Conservation (phyloP, 2,113 vertebrate species). For the Lophochroa leadbeateri region DNA sequence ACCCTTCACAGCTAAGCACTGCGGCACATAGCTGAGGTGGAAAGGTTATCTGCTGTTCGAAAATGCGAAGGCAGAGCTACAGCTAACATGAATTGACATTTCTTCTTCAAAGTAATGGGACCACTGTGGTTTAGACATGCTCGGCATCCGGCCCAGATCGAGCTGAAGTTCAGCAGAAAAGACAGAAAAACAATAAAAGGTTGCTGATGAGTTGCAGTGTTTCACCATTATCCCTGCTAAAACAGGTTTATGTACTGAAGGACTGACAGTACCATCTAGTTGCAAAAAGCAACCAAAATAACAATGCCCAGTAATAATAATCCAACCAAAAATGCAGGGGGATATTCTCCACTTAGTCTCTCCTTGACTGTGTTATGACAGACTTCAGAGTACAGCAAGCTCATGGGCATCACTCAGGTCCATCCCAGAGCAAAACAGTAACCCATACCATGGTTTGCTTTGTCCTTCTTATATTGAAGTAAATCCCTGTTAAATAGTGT, state of each 20-base stretch:
- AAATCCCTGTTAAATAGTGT: background rate
- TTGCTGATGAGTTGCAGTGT: background rate
- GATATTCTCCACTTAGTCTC: background rate
- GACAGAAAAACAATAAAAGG: background rate
- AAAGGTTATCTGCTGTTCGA: background rate
- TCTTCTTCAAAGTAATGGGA: background rate
- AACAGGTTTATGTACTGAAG: slow-evolving; percentile 17
- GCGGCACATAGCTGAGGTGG: background rate
- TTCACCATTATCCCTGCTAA: background rate
- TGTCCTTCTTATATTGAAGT: background rate
- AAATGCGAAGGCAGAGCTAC: background rate
- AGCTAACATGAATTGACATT: background rate
- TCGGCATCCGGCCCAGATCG: background rate
- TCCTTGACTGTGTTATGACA: background rate
- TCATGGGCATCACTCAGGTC: background rate
- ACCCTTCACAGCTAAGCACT: background rate
- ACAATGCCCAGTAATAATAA: background rate
- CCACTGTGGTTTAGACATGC: background rate
- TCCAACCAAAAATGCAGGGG: background rate
- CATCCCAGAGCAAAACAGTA: background rate
- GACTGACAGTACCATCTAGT: background rate
- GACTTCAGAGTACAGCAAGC: background rate
- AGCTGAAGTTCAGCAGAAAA: background rate
- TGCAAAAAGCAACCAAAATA: slow-evolving; percentile 48
- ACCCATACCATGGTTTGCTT: background rate